Evolutionary conservation across 1,140 invertebrate genomes (phyloP), one percentile per base, ranked within the genome.

Genomic region (Drosophila leontia): DNA sequence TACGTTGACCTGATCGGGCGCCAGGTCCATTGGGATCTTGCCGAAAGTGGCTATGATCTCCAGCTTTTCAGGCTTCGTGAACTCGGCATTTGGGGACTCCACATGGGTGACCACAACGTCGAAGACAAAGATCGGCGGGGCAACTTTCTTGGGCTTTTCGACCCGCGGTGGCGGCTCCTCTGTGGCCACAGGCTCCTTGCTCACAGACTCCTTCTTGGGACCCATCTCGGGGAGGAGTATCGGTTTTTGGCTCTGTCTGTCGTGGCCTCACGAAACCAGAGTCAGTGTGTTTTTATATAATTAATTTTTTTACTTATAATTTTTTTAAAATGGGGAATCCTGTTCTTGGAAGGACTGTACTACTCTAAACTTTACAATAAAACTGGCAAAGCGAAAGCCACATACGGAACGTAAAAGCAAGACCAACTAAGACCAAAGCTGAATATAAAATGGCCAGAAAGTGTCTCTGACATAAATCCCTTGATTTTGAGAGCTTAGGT

Each of bases 1-100:
- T 3, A 80, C 76, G 65, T 86, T 86, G 19, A 86, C 75, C 15
- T 77, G 69, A 35, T 79, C 84, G 0, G 41, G 29, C 1, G 67
- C 60, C 11, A 88, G 51, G 0, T 17, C 3, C 7, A 88, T 11
- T 0, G n/a, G 12, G 9, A 8, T 57, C 2, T 35, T 44, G 39
- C 74, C 64, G 12, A 87, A 84, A 41, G 67, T 70, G 0, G 63
- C 44, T 0, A 19, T 32, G 9, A 88, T 19, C 8, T 64, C 9
- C 0, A 84, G 19, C 12, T 26, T 47, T 0, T 12, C 17, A 0
- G 61, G 53, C 29, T 78, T 60, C 0, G 17, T 26, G 11, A 88
- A 51, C 1, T 50, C 5, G 0, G 13, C 7, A 0, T 11, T 15
- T 0, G 29, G 15, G 35, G 61, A 32, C 37, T 75, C 59, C 0